A percentile compares a stretch with the other conserved stretches of the same genome.
Conservation (phyloP, 2,888 invertebrate genomes). For the Nebria salina region DNA sequence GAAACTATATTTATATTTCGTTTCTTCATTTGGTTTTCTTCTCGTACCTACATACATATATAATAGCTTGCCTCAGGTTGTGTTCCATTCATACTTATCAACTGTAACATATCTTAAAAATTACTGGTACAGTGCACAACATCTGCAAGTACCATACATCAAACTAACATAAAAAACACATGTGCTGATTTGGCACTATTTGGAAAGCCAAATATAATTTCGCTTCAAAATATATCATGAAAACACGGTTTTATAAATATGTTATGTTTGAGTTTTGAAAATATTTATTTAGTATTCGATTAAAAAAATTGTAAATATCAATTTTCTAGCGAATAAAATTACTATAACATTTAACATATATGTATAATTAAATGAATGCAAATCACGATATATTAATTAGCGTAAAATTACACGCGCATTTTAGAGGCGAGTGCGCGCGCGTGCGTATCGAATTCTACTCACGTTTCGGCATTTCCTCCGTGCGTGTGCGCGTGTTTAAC, state of each 20-base stretch:
- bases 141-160: not conserved
- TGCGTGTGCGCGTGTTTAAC: conserved; percentile 2
- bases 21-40: not conserved
- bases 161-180: not conserved
- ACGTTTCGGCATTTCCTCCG: conserved; percentile 18
- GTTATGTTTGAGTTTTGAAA: not conserved
- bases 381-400: conserved; percentile 22
- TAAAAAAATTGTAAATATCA: not conserved
- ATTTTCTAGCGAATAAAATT: not conserved
- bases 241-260: not conserved
- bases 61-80: not conserved
- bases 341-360: not conserved
- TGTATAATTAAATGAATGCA: conserved; percentile 20
- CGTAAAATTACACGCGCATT: conserved; percentile 13
- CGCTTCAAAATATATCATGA: not conserved
- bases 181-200: not conserved
- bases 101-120: not conserved
- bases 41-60: not conserved
- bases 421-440: not conserved
- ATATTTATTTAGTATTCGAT: not conserved
- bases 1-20: not conserved
- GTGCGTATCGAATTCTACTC: conserved; percentile 5
- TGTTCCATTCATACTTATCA: not conserved
- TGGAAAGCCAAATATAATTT: not conserved
- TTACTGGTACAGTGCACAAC: not conserved